Conservation (phyloP, 2,797 vertebrate genomes). For the Nyctibius grandis region DNA sequence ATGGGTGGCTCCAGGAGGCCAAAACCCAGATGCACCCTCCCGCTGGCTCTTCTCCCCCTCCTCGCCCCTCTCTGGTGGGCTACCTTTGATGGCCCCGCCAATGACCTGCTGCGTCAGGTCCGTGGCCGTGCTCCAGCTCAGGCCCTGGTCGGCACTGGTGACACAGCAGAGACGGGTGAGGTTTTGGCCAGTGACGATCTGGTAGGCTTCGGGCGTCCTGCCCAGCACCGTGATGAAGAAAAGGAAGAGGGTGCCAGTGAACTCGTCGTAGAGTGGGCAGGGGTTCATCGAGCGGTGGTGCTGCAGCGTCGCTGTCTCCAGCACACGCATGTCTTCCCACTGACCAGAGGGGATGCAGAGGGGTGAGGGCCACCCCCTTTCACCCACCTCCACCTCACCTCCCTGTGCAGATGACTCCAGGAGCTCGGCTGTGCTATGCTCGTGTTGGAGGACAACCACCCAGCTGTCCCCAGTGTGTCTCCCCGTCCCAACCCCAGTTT, state of each 20-base stretch:
- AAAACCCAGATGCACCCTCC: background rate
- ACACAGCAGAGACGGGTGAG: conserved; percentile 89
- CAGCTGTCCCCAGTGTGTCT: rapidly evolving
- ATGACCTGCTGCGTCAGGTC: conserved; percentile 89
- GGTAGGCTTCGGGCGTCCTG: conserved; percentile 85
- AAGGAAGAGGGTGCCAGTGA: conserved; percentile 88
- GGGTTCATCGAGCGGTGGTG: conserved; percentile 96
- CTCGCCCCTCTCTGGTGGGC: rapidly evolving
- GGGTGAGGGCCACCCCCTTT: background rate
- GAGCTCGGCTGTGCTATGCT: rapidly evolving
- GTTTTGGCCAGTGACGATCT: conserved; percentile 88
- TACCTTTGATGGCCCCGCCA: conserved; percentile 85
- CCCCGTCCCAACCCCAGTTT: rapidly evolving
- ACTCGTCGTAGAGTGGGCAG: conserved; percentile 88
- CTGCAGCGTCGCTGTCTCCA: conserved; percentile 80
- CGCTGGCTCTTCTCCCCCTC: background rate
- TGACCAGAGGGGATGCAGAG: conserved; percentile 24
- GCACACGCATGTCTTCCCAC: conserved; percentile 87
- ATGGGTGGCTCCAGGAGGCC: background rate
- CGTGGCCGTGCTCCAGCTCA: conserved; percentile 82
- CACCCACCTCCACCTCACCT: background rate
- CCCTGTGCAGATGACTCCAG: rapidly evolving
- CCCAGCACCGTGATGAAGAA: conserved; percentile 95
- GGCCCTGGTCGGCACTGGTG: conserved; percentile 82
- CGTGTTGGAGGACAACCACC: rapidly evolving